These are phyloP conservation scores for Halichoerus grypus DNA, from an alignment of 2,113 vertebrate genomes.

Conservation along the genomic window DNA sequence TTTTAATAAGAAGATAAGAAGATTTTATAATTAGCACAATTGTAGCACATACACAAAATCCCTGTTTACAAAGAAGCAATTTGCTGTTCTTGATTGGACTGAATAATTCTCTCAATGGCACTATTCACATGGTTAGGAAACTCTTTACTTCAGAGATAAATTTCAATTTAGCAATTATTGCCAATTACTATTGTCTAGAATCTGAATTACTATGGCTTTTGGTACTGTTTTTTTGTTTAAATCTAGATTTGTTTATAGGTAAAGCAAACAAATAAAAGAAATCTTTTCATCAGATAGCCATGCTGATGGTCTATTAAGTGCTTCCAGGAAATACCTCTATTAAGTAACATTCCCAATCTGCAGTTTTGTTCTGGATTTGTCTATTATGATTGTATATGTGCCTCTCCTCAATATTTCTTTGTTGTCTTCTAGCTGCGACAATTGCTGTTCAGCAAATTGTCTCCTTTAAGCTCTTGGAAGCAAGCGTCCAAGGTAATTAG, in stretches of 20 bases:
- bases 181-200: neutral
- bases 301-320: neutral
- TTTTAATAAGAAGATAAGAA: conserved; percentile 22
- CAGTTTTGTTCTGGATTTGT: neutral
- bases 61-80: conserved; percentile 1
- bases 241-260: neutral
- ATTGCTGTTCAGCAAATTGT: conserved; percentile 65
- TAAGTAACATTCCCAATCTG: neutral
- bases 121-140: neutral
- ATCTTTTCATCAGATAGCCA: neutral
- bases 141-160: conserved; percentile 14
- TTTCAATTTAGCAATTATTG: neutral
- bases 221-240: neutral
- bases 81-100: neutral
- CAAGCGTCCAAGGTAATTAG: conserved; percentile 74
- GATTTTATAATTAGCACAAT: neutral
- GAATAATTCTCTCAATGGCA: conserved; percentile 1
- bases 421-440: conserved; percentile 66
- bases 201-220: neutral
- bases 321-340: neutral
- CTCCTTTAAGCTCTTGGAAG: conserved; percentile 55
- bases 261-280: neutral
- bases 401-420: conserved; percentile 2
- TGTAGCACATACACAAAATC: neutral
- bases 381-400: neutral